Conservation (phyloP, 2,113 vertebrate species). For the Casuarius casuarius region DNA sequence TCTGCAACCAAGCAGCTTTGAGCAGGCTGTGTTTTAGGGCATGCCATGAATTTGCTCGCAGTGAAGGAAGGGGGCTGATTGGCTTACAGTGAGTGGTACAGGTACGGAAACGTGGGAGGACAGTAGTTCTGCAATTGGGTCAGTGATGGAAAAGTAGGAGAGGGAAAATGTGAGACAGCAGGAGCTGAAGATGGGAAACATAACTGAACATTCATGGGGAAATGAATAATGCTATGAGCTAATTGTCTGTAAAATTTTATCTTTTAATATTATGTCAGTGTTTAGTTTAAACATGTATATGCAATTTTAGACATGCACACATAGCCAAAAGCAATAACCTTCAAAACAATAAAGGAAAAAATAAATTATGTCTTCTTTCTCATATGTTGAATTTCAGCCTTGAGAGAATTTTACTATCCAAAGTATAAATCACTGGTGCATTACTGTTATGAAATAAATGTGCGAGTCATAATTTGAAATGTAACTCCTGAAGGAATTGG, state of each 20-base stretch:
- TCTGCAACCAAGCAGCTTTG: neutral
- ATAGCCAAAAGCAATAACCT: neutral
- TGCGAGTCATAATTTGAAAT: neutral
- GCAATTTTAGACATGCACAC: neutral
- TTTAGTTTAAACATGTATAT: slow-evolving; percentile 1
- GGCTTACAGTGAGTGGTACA: neutral
- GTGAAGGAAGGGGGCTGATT: neutral
- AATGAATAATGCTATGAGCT: neutral
- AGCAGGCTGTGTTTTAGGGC: neutral
- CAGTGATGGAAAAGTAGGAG: neutral
- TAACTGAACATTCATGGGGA: neutral
- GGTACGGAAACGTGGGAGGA: fast-evolving
- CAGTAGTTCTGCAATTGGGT: neutral
- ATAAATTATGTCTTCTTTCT: neutral
- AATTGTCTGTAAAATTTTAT: neutral
- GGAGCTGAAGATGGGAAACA: neutral
- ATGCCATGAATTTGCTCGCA: neutral
- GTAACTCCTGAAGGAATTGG: neutral
- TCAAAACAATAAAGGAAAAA: neutral
- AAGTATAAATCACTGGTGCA: neutral
- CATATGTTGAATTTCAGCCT: slow-evolving; percentile 1
- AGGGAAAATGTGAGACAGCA: neutral
- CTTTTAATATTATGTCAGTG: neutral
- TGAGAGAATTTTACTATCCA: neutral
- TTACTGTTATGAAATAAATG: slow-evolving; percentile 18